Percentiles rank a stretch among this genome's conserved stretches.
phyloP scores from a whole-genome alignment of 2,888 invertebrate species.

The Drosophila greeni region DNA sequence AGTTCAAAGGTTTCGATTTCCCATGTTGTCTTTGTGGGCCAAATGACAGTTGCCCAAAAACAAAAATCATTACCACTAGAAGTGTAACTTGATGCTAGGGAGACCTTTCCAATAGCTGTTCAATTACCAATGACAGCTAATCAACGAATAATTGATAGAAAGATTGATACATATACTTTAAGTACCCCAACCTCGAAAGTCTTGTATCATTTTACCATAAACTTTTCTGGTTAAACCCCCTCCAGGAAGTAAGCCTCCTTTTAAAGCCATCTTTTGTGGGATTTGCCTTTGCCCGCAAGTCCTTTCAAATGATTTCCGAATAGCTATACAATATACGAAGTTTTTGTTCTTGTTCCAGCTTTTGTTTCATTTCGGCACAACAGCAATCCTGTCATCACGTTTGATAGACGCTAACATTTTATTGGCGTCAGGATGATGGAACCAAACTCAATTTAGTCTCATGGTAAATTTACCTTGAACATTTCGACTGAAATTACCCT shows the following conservation, averaged over 20 bases:
- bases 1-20: neutral
- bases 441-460: constrained; percentile 12
- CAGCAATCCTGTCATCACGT: constrained; percentile 6
- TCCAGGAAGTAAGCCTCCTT: neutral
- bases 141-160: neutral
- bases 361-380: constrained; percentile 4
- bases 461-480: constrained; percentile 13
- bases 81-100: neutral
- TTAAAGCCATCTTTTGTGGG: constrained; percentile 6
- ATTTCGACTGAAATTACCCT: constrained; percentile 14
- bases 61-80: neutral
- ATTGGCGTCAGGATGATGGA: constrained; percentile 13
- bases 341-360: neutral
- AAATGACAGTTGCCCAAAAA: constrained; percentile 2
- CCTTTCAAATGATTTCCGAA: constrained; percentile 5
- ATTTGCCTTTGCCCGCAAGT: neutral
- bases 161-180: too few species aligned
- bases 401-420: constrained; percentile 11
- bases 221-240: neutral
- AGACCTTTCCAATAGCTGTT: neutral
- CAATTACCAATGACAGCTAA: neutral
- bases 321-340: constrained; percentile 1
- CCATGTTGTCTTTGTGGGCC: neutral
- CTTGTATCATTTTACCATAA: neutral
- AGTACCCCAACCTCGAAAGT: neutral